Percentiles rank a stretch among this genome's conserved stretches.
phyloP scores from a whole-genome alignment of 2,888 invertebrate species.

The Isoperla grammatica region DNA sequence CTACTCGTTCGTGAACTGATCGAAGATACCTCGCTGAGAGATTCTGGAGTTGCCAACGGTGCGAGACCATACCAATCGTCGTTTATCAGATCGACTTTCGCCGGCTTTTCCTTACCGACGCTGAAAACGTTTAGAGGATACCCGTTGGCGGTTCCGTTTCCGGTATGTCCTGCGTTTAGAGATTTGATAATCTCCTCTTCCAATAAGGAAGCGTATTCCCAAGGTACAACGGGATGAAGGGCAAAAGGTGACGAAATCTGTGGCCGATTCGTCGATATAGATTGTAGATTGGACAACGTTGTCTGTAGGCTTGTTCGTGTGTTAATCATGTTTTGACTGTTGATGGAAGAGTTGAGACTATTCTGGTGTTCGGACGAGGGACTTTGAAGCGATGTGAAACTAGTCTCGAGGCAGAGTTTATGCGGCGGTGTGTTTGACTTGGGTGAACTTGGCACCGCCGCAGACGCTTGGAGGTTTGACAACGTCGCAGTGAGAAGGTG shows the following conservation, averaged over 20 bases:
- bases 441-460: slow-evolving; percentile 49
- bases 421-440: slow-evolving; percentile 47
- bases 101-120: slow-evolving; percentile 2
- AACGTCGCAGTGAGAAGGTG: slow-evolving; percentile 31
- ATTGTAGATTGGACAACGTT: slow-evolving; percentile 9
- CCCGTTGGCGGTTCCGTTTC: too few relatives aligned
- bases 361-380: slow-evolving; percentile 38
- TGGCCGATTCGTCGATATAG: background rate
- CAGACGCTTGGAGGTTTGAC: slow-evolving; percentile 37
- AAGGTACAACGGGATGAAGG: slow-evolving; percentile 38
- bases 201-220: slow-evolving; percentile 47
- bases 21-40: slow-evolving; percentile 74
- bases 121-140: background rate
- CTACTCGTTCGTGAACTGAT: slow-evolving; percentile 63
- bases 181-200: slow-evolving; percentile 36
- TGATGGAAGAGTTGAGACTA: slow-evolving; percentile 40
- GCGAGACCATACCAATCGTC: slow-evolving; percentile 66
- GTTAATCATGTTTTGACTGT: slow-evolving; percentile 12
- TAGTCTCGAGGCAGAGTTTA: slow-evolving; percentile 64
- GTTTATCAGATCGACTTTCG: slow-evolving; percentile 49
- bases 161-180: slow-evolving; percentile 28
- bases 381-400: slow-evolving; percentile 64
- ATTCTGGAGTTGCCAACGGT: slow-evolving; percentile 77
- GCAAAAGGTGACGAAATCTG: slow-evolving; percentile 29
- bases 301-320: background rate